phyloP scores from a whole-genome alignment of 2,797 vertebrate species.

The Halcyon leucocephala region DNA sequence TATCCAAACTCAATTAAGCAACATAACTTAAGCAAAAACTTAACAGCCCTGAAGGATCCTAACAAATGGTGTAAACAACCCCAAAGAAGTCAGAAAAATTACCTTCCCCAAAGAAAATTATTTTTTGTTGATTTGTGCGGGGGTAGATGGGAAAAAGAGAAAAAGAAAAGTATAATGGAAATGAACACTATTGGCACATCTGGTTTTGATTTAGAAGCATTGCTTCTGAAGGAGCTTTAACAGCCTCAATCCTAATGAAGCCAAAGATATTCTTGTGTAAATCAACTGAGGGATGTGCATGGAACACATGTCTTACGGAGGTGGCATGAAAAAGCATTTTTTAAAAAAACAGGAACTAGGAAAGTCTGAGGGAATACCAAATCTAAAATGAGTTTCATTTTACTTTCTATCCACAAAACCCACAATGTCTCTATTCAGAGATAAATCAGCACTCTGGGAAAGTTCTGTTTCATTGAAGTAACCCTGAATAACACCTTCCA shows the following conservation, averaged over 20 bases:
- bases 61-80: not conserved
- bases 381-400: not conserved
- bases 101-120: not conserved
- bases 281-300: not conserved
- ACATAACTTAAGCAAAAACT: not conserved
- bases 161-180: not conserved
- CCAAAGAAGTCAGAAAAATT: not conserved
- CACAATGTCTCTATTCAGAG: not conserved
- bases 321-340: not conserved
- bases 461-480: not conserved
- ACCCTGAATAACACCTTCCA: not conserved
- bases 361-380: not conserved
- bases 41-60: not conserved
- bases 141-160: not conserved
- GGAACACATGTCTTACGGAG: not conserved
- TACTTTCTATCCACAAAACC: not conserved
- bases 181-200: slow-evolving; percentile 1
- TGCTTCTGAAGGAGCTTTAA: slow-evolving; percentile 24
- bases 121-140: not conserved
- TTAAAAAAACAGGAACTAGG: not conserved
- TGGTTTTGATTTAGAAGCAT: slow-evolving; percentile 37
- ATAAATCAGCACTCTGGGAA: not conserved
- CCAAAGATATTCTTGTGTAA: slow-evolving; percentile 5
- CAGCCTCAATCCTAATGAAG: not conserved
- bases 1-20: not conserved